Evolutionary conservation across 1,140 invertebrate genomes (phyloP), one percentile per base, ranked within the genome.

Genomic region (Dreissena rostriformis): DNA sequence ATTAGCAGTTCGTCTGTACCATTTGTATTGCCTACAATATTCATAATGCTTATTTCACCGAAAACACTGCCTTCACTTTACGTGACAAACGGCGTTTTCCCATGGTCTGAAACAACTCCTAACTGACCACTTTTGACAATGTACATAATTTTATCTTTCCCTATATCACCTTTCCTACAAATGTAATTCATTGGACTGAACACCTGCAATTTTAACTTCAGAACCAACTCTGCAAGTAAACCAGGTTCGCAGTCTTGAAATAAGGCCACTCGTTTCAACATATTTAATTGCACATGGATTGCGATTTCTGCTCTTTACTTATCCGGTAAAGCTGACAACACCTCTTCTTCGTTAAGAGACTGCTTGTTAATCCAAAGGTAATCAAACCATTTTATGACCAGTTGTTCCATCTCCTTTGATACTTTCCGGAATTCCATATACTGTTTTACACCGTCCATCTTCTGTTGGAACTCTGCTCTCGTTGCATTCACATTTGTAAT

Each of bases 401-500:
- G 94, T 0, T 96, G 96, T 93, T 99, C 98, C 74, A 99, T 93
- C 89, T 98, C 97, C 71, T 97, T 96, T 22, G 96, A 96, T 0
- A 98, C 97, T 85, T 92, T 92, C 29, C 97, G 94, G 91, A 98
- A 97, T 76, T 97, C 97, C 97, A 99, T 98, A 92, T 99, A 99
- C 93, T 98, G 97, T 92, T 99, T 99, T 0, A 99, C 97, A 0
- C 96, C 96, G 89, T 99, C 98, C 97, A 99, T 98, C 87, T 96
- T 96, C 86, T 97, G 97, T 94, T 98, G 98, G 93, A 99, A 99
- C 90, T 98, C 97, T 0, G 98, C 97, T 84, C 97, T 94, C 0
- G 97, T 96, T 12, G 98, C 97, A 92, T 98, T 98, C 97, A 98
- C 98, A 91, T 99, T 98, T 8, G 97, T 98, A 86, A 99, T 99